Base-by-base conservation (phyloP, 2,113 vertebrate genomes). In the Eira barbara region DNA sequence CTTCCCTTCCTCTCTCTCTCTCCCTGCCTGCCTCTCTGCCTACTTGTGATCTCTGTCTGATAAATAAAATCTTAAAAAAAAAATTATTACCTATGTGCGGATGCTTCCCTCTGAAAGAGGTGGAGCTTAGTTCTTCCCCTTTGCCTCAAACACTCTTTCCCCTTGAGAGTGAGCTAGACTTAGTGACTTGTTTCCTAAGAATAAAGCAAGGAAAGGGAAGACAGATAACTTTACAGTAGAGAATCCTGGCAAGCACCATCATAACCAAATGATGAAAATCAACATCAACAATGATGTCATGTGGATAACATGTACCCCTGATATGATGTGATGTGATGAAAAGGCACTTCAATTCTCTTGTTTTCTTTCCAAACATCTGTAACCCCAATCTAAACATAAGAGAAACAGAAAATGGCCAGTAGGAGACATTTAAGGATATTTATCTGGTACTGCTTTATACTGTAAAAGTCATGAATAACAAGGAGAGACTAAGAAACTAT, bases 131-230 rank as follows among this genome's bases (percentile, higher is more conserved):
- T 95, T 96, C 34, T 94, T 4, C 15, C 27, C 10, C 12, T 85
- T 47, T 67, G n/a, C 42, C n/a, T 12, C 45, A 7, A 20, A 7
- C 4, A 79, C 3, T 89, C 4, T 92, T 71, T 87, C 11, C 29
- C 39, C 42, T 39, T 65, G 29, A 86, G 39, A 3, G 9, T 80
- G 42, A 84, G 6, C 34, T 88, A 86, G 59, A 61, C 27, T 84
- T 88, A 36, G 45, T 84, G 74, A 71, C 9, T 95, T 36, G 65
- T 29, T 84, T 89, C 45, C 39, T 52, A 83, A 59, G n/a, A 42
- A 76, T 49, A 90, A n/a, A 97, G 23, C 52, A 89, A 80, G 42
- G 10, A 93, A 90, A 93, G 18, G 14, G 27, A 93, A 87, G 87
- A 82, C 1, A 73, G 49, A 23, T 36, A 67, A 55, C 42, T 83